phyloP scores from a whole-genome alignment of 2,888 invertebrate genomes.

The Aplocera efformata region DNA sequence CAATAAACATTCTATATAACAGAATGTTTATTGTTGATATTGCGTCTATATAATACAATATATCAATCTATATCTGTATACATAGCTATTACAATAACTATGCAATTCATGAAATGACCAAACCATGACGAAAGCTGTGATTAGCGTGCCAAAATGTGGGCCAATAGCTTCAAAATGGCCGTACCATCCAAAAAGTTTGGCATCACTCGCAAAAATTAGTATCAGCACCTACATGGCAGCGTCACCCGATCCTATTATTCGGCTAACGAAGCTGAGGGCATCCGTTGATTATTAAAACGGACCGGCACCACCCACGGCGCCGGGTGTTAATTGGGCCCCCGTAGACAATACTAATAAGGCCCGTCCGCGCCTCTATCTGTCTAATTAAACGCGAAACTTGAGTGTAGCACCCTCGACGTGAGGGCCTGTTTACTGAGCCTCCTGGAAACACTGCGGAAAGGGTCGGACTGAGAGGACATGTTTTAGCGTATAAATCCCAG shows the following conservation, averaged over 20 bases:
- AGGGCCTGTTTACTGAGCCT: constrained; percentile 71
- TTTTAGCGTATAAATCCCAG: no score
- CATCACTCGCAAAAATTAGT: constrained; percentile 19
- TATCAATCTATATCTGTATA: no score
- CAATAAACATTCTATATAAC: no score
- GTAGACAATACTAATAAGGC: constrained; percentile 81
- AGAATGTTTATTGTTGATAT: no score
- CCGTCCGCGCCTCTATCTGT: constrained; percentile 79
- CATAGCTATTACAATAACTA: no score
- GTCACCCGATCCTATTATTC: constrained; percentile 72
- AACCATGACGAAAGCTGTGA: no score
- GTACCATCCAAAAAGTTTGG: no score
- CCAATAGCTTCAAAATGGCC: no score
- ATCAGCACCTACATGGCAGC: constrained; percentile 35
- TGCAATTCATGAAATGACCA: no score
- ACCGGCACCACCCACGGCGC: constrained; percentile 69
- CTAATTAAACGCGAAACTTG: constrained; percentile 81
- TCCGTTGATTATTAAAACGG: constrained; percentile 79
- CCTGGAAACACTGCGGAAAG: constrained; percentile 64
- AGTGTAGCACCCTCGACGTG: constrained; percentile 76
- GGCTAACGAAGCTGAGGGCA: constrained; percentile 75
- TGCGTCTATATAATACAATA: no score
- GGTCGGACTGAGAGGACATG: constrained; percentile 1
- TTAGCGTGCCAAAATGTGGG: no score
- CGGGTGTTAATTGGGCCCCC: constrained; percentile 80